A percentile compares a stretch with the other conserved stretches of the same genome.
phyloP scores from a whole-genome alignment of 2,113 vertebrate species.

The Mirza zaza region DNA sequence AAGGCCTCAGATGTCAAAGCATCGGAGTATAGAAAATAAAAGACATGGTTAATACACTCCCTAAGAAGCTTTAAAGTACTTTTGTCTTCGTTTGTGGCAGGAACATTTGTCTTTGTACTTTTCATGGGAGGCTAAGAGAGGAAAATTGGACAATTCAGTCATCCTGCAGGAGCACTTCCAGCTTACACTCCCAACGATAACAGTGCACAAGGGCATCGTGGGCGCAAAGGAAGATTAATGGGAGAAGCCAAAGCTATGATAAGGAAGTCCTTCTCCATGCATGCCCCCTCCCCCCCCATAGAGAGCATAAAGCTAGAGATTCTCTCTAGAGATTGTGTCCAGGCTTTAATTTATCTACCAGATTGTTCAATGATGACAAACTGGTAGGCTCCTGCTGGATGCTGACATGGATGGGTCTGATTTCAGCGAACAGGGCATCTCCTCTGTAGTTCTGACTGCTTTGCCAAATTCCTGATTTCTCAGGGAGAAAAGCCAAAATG shows the following conservation, averaged over 20 bases:
- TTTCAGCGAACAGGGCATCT: not conserved
- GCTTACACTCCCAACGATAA: not conserved
- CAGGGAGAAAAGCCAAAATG: slow-evolving; percentile 3
- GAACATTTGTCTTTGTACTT: not conserved
- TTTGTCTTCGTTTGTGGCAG: not conserved
- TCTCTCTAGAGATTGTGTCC: not conserved
- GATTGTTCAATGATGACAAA: not conserved
- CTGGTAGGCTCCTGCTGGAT: not conserved
- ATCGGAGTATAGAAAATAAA: not conserved
- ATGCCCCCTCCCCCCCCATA: not conserved
- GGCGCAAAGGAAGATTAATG: not conserved
- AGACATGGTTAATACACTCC: not conserved
- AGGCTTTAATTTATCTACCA: slow-evolving; percentile 37
- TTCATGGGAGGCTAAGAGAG: not conserved
- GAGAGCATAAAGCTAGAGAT: not conserved
- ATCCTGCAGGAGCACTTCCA: not conserved
- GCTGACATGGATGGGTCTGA: not conserved
- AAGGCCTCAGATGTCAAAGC: not conserved
- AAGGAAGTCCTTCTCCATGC: not conserved
- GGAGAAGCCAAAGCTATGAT: not conserved
- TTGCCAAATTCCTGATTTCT: slow-evolving; percentile 3
- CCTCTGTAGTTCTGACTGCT: not conserved
- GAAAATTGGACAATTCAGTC: slow-evolving; percentile 12
- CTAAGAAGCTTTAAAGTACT: not conserved
- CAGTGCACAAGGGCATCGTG: not conserved